These are phyloP conservation scores for Choloepus hoffmanni DNA, from an alignment of 2,113 vertebrate species.

Conservation along the genomic window DNA sequence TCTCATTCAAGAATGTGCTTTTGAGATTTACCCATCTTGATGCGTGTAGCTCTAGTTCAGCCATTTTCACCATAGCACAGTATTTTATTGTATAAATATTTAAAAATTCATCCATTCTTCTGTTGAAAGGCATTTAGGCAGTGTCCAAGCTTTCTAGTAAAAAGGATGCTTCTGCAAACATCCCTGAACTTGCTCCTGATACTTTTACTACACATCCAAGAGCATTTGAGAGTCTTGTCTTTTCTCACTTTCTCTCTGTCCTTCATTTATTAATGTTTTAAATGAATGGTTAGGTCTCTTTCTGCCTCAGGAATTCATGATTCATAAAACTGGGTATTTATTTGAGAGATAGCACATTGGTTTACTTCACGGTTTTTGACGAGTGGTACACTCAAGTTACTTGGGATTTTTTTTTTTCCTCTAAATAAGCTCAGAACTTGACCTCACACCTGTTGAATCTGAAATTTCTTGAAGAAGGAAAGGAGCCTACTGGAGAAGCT, in stretches of 20 bases:
- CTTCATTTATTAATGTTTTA: not conserved
- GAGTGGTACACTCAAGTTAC: not conserved
- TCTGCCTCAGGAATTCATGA: not conserved
- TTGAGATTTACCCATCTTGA: not conserved
- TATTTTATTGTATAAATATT: not conserved
- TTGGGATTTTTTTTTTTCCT: not conserved
- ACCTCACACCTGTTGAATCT: not conserved
- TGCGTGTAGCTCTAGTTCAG: not conserved
- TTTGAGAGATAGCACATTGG: not conserved
- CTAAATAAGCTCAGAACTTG: not conserved
- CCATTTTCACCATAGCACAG: not conserved
- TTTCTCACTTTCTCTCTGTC: not conserved
- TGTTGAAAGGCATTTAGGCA: not conserved
- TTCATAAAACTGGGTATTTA: not conserved
- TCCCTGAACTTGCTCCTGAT: not conserved
- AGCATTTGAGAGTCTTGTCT: not conserved
- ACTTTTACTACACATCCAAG: not conserved
- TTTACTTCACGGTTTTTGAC: not conserved
- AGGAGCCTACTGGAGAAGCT: not conserved
- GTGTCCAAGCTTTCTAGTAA: not conserved
- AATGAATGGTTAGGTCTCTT: not conserved
- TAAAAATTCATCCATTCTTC: not conserved
- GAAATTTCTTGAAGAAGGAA: not conserved
- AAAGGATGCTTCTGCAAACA: not conserved
- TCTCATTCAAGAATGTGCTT: not conserved